phyloP scores from a whole-genome alignment of 2,113 vertebrate species.

The Phylloscopus trochiloides region DNA sequence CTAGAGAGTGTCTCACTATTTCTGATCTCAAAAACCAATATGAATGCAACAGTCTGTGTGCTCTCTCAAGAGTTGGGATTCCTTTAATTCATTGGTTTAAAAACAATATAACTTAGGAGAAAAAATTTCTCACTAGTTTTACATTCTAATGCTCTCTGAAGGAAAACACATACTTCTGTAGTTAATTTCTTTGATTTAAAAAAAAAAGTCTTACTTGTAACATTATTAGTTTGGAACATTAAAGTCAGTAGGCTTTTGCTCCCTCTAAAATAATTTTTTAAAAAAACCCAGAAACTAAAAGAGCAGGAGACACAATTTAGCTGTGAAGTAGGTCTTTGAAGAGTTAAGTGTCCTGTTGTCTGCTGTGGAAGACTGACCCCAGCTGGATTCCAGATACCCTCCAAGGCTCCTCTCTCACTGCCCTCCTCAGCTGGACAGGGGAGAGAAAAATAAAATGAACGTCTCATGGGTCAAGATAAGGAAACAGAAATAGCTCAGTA shows the following conservation, averaged over 20 bases:
- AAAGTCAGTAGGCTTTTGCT: not conserved
- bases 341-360: not conserved
- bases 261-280: not conserved
- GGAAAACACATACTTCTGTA: not conserved
- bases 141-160: not conserved
- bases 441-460: not conserved
- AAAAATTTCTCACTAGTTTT: not conserved
- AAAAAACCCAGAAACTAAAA: not conserved
- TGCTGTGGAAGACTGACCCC: not conserved
- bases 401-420: not conserved
- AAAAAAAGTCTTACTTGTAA: not conserved
- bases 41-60: not conserved
- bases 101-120: not conserved
- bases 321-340: not conserved
- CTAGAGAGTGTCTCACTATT: not conserved
- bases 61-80: not conserved
- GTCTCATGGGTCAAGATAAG: rapidly evolving
- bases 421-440: not conserved
- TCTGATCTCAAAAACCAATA: not conserved
- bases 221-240: not conserved
- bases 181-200: not conserved
- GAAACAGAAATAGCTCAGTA: not conserved
- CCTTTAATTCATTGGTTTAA: not conserved
- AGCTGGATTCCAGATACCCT: not conserved
- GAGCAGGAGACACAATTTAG: not conserved